A percentile compares a stretch with the other conserved stretches of the same genome.
Conservation (phyloP, 2,113 vertebrate genomes). For the Pedionomus torquatus region DNA sequence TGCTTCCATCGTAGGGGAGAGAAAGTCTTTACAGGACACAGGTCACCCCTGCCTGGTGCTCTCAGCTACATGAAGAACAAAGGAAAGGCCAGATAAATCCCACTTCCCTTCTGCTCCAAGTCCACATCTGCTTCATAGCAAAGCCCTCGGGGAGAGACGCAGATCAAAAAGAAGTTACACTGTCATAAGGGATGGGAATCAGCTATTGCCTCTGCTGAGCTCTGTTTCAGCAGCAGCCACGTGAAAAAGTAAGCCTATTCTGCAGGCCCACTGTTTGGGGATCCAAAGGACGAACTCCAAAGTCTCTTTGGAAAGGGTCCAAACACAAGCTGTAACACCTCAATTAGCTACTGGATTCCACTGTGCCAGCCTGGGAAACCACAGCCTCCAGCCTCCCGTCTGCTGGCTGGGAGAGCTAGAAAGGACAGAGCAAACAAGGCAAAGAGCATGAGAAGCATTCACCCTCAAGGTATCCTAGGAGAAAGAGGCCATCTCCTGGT, state of each 20-base stretch:
- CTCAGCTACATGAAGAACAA: not conserved
- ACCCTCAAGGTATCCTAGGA: not conserved
- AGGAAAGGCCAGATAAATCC: not conserved
- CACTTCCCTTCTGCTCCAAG: not conserved
- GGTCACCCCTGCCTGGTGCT: not conserved
- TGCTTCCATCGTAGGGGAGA: not conserved
- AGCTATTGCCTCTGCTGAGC: not conserved
- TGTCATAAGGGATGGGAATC: not conserved
- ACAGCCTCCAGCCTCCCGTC: not conserved
- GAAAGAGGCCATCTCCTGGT: not conserved
- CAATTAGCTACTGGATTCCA: not conserved
- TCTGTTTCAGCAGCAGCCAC: not conserved
- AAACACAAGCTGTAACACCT: not conserved
- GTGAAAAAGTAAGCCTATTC: not conserved
- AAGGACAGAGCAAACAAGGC: not conserved
- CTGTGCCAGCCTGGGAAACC: not conserved
- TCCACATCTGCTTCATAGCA: not conserved
- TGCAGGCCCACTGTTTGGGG: not conserved
- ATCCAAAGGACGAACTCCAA: not conserved
- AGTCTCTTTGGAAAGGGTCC: not conserved
- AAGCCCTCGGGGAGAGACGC: not conserved
- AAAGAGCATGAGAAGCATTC: rapidly evolving
- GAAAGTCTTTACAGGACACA: not conserved
- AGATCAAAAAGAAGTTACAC: not conserved
- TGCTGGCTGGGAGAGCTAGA: not conserved